A percentile compares a stretch with the other conserved stretches of the same genome.
Evolutionary conservation across 23 tunicate genomes (phyloP).

Genomic region (Halocynthia roretzi): DNA sequence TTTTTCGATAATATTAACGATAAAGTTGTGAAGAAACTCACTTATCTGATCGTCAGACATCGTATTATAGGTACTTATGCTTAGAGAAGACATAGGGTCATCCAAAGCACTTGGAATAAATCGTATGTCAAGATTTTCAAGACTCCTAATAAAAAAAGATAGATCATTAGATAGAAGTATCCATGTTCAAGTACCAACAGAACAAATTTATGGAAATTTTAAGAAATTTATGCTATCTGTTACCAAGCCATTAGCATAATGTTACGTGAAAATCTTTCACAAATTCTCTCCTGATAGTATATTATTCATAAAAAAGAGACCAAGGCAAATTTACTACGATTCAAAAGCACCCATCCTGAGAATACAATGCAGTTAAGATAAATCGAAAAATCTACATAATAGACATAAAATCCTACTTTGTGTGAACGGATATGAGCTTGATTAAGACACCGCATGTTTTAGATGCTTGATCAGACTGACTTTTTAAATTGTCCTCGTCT

Average conservation of each 20-base stretch:
- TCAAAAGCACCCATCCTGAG: not conserved
- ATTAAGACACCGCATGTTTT: conserved; percentile 44
- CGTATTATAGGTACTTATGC: conserved; percentile 51
- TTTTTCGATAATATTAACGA: not conserved
- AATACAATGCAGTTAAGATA: too few species aligned
- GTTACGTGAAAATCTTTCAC: too few species aligned
- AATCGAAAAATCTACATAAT: too few species aligned
- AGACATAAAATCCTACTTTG: conserved; percentile 26
- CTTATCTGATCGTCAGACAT: conserved; percentile 35
- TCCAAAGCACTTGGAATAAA: conserved; percentile 35
- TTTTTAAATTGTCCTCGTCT: conserved; percentile 19
- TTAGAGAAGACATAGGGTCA: not conserved
- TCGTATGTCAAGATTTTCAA: conserved; percentile 58
- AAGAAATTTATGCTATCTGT: too few species aligned
- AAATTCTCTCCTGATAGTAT: too few species aligned
- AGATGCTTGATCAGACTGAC: not conserved
- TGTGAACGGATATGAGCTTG: conserved; percentile 50
- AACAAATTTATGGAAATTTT: too few species aligned
- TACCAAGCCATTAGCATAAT: too few species aligned
- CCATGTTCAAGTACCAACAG: not conserved
- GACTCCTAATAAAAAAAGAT: conserved; percentile 36
- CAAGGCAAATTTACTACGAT: not conserved
- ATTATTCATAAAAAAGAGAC: not conserved
- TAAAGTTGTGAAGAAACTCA: not conserved
- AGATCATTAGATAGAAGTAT: not conserved